phyloP scores from a whole-genome alignment of 2,797 vertebrate species.

The Ispidina lecontei region DNA sequence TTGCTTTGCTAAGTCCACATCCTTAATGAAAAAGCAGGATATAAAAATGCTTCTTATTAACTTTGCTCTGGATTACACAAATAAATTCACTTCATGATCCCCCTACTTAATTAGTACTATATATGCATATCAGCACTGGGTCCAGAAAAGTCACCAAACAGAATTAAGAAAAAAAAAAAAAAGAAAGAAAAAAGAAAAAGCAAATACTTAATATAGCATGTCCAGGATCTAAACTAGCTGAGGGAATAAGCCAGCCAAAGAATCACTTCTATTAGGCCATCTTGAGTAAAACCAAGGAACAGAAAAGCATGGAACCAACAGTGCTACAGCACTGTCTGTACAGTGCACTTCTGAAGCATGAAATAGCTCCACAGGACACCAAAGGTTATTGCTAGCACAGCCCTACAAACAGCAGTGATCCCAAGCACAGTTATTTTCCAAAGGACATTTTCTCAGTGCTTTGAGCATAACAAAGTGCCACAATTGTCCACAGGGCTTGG shows the following conservation, averaged over 20 bases:
- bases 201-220: background rate
- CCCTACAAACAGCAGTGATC: background rate
- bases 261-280: background rate
- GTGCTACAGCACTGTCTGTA: background rate
- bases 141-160: background rate
- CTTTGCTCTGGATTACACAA: background rate
- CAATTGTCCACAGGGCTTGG: background rate
- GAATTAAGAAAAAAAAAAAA: background rate
- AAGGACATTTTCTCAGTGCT: background rate
- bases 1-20: background rate
- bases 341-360: background rate
- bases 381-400: background rate
- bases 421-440: background rate
- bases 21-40: background rate
- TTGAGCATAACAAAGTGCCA: background rate
- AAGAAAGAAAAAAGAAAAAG: background rate
- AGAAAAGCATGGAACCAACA: background rate
- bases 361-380: background rate
- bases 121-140: background rate
- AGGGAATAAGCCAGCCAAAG: background rate
- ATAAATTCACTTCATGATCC: background rate
- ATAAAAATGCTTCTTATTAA: background rate
- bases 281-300: background rate
- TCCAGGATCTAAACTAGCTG: background rate
- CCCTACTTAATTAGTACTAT: background rate